phyloP scores from a whole-genome alignment of 2,113 vertebrate genomes.

The Syngnathus scovelli region DNA sequence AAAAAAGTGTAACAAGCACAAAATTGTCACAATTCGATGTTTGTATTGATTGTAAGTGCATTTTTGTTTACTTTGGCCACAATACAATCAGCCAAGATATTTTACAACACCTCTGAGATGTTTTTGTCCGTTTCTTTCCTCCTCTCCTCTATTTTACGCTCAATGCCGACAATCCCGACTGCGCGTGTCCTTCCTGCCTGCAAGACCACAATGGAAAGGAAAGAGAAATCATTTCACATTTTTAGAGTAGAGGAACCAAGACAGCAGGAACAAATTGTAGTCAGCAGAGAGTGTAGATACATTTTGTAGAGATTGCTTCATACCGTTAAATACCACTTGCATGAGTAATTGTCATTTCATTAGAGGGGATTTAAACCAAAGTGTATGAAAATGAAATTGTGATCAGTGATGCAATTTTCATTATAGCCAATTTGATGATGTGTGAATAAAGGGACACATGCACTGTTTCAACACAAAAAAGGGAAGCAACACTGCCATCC shows the following conservation, averaged over 20 bases:
- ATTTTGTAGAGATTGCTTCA: not conserved
- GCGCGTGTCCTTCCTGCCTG: constrained; percentile 91
- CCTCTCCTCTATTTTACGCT: constrained; percentile 95
- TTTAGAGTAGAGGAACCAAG: constrained; percentile 35
- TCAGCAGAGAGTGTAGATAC: not conserved
- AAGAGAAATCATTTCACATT: constrained; percentile 16
- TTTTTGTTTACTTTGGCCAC: not conserved
- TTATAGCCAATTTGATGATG: not conserved
- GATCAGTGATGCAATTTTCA: not conserved
- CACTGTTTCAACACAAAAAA: not conserved
- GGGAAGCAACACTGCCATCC: constrained; percentile 42
- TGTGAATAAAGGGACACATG: not conserved
- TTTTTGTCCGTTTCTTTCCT: constrained; percentile 99
- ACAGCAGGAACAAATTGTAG: not conserved
- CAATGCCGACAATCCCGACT: constrained; percentile 95
- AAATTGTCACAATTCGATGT: constrained; percentile 29
- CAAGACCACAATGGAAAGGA: constrained; percentile 64
- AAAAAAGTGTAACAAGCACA: constrained; percentile 14
- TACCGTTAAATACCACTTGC: not conserved
- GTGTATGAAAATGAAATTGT: not conserved
- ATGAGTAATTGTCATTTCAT: not conserved
- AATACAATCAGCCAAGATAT: not conserved
- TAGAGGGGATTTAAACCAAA: not conserved
- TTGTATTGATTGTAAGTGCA: not conserved
- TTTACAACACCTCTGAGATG: constrained; percentile 87